Conservation (phyloP, 2,113 vertebrate species). For the Loxodonta africana region DNA sequence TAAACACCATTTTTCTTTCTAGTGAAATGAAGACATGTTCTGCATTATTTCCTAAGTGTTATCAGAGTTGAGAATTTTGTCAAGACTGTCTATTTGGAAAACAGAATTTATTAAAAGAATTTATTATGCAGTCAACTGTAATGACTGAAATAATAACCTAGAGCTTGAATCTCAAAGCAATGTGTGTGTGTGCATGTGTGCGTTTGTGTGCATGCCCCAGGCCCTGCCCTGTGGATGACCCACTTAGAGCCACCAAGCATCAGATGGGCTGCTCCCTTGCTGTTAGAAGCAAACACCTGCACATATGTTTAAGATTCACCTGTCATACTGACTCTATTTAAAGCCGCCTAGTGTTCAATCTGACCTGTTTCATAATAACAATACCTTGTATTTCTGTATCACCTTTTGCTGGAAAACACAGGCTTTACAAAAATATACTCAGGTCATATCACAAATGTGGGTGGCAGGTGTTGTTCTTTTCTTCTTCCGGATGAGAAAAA, state of each 20-base stretch:
- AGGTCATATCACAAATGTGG: slow-evolving; percentile 41
- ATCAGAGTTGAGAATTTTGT: slow-evolving; percentile 10
- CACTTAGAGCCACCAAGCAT: neutral
- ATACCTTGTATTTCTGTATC: slow-evolving; percentile 27
- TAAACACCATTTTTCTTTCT: neutral
- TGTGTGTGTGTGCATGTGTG: neutral
- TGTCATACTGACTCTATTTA: slow-evolving; percentile 50
- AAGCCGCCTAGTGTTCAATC: neutral
- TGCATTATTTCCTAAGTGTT: neutral
- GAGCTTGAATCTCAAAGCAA: slow-evolving; percentile 35
- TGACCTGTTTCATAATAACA: neutral
- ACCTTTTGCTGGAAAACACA: slow-evolving; percentile 56
- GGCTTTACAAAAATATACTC: slow-evolving; percentile 58
- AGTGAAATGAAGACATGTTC: neutral
- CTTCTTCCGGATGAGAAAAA: slow-evolving; percentile 7
- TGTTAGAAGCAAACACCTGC: neutral
- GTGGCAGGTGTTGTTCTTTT: neutral
- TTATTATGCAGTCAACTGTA: neutral
- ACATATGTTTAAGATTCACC: neutral
- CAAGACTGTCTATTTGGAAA: slow-evolving; percentile 16
- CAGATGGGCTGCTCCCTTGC: neutral
- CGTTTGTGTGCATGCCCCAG: neutral
- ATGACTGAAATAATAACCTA: neutral
- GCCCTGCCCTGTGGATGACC: neutral
- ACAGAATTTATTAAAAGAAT: neutral